Conservation (phyloP, 2,113 vertebrate genomes). For the Xerus inauris region DNA sequence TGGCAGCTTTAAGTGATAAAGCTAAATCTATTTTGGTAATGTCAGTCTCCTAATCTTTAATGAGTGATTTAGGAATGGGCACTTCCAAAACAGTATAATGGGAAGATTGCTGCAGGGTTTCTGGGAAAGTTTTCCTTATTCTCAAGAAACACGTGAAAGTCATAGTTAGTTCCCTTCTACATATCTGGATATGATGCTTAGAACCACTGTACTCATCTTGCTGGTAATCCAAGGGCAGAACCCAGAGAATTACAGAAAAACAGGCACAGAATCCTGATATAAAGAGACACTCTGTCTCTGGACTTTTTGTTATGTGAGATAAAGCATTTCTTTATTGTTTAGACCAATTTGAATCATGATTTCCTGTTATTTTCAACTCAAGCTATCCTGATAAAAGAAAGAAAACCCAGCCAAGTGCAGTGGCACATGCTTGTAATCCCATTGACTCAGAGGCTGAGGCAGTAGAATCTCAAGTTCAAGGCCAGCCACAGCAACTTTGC, state of each 20-base stretch:
- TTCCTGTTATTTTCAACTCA: constrained; percentile 71
- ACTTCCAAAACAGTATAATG: neutral
- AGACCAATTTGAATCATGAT: neutral
- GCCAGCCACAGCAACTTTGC: no score
- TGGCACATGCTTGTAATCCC: no score
- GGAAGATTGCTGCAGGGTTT: neutral
- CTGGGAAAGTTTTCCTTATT: neutral
- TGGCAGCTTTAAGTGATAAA: neutral
- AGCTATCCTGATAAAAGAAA: constrained; percentile 26
- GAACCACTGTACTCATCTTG: neutral
- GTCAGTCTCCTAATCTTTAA: neutral
- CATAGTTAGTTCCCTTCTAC: neutral
- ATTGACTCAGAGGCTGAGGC: no score
- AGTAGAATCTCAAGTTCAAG: no score
- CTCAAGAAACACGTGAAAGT: neutral
- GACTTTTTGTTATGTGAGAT: constrained; percentile 47
- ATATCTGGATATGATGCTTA: neutral
- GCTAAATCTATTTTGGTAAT: neutral
- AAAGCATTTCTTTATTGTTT: constrained; percentile 49
- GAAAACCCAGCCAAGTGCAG: neutral
- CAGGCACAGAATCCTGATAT: neutral
- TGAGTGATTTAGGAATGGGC: neutral
- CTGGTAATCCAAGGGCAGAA: neutral
- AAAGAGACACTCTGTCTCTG: constrained; percentile 23
- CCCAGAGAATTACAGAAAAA: neutral